Base-by-base conservation (phyloP, 1,140 invertebrate genomes). In the Ips nitidus region DNA sequence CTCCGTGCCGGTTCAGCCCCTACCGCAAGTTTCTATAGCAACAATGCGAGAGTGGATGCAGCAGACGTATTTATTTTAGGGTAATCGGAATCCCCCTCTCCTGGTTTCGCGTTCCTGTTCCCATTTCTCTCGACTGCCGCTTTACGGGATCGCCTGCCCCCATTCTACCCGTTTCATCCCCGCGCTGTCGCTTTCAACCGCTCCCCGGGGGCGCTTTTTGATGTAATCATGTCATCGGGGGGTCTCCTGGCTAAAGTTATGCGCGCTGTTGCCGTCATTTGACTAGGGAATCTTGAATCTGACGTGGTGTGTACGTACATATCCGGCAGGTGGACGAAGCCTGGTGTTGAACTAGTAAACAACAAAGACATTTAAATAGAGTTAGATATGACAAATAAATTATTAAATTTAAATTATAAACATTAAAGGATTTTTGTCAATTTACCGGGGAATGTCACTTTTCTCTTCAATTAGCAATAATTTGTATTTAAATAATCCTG, bases 41-140 rank as follows among this genome's bases (percentile, higher is more conserved):
- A 68, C 66, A 53, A 37, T 41, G 57, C 66, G 53, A n/a, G 65
- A 8, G 39, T 6, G 42, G 59, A 50, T 68, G 66, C 66, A 68
- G 66, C 66, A 68, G 66, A 68, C 66, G 66, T 42, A 68, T 68
- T 68, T 53, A 68, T 60, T 68, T 68, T 52, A 47, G 66, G 66
- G 58, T 41, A 41, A 22, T 41, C 55, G 42, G 4, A 6, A 22
- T 4, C 52, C 41, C n/a, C 53, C 64, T 8, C 41, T n/a, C 64
- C 39, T 36, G 45, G 6, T 36, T 41, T 58, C 53, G 22, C 22
- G 22, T 22, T 22, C 43, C 8, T 41, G 6, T 38, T 52, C 60
- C 60, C 60, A 41, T 52, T 52, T 41, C 56, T 55, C 52, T 22
- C 22, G 22, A 22, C 22, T 22, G 22, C 22, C 22, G 22, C 22